Evolutionary conservation across 2,797 vertebrate genomes (phyloP), one percentile per base, ranked within the genome.

Genomic region (Pogoniulus pusillus): DNA sequence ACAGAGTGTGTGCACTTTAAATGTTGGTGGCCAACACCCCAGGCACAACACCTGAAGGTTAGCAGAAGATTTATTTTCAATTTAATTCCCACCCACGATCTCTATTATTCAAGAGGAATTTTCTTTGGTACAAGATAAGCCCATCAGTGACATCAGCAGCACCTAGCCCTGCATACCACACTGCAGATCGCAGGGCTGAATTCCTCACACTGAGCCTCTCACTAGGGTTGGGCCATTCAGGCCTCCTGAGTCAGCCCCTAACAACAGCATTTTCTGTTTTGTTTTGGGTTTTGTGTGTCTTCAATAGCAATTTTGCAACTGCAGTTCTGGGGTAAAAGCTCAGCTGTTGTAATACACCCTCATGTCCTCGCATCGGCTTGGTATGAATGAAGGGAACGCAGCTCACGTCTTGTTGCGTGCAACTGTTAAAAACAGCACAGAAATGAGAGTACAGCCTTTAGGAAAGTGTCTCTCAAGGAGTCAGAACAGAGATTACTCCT

Each of bases 191-290:
- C 59, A 17, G 72, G 37, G 72, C 94, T 79, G 94, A 87, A 93
- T 93, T 94, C 91, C 94, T 93, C 41, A 83, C 59, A 0, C 70
- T 5, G 65, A 92, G 93, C 87, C 89, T 95, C 87, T 91, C 63
- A 0, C 64, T 19, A 84, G 93, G 85, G 91, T 27, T 93, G 92
- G 91, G 91, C 91, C 74, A 55, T 27, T 13, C 73, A n/a, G 62
- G 70, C 83, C 89, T 95, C 91, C 91, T 93, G 93, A 95, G 81
- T 94, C 93, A 92, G 92, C 85, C 93, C 92, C 94, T 95, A 95
- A 95, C 93, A 92, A 93, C 91, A 74, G 92, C 70, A 66, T 87
- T 93, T 94, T 60, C 88, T 91, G 94, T 5, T 96, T 94, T 94
- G 93, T 95, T 94, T 95, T 86, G 94, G 63, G 0, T 86, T 93